Percentiles rank a stretch among this genome's conserved stretches.
These are phyloP conservation scores for Epistrophe eligans DNA, from an alignment of 2,888 invertebrate species.

Conservation along the genomic window DNA sequence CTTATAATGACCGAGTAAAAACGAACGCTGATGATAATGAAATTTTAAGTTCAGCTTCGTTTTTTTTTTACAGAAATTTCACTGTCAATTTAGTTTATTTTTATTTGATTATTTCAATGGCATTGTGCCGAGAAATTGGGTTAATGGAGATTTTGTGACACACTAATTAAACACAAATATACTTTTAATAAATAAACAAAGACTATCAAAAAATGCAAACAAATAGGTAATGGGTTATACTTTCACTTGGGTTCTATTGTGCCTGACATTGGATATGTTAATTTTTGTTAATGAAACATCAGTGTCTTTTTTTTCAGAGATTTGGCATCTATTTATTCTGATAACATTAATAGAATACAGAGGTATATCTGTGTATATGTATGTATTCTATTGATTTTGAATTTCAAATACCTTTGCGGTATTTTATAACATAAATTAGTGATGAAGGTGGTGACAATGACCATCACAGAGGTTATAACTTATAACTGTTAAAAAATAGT, in stretches of 20 bases:
- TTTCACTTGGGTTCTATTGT: slow-evolving; percentile 35
- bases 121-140: slow-evolving; percentile 50
- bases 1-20: slow-evolving; percentile 55
- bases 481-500: too few species aligned
- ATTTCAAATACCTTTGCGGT: background rate
- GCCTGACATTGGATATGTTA: slow-evolving; percentile 50
- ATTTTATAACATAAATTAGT: too few species aligned
- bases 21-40: slow-evolving; percentile 64
- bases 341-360: too few species aligned
- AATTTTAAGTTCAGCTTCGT: slow-evolving; percentile 46
- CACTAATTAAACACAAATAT: slow-evolving; percentile 47
- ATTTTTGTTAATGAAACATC: background rate
- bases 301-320: background rate
- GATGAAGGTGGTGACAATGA: too few species aligned
- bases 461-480: too few species aligned
- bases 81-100: slow-evolving; percentile 62
- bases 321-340: background rate
- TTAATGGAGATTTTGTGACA: slow-evolving; percentile 48
- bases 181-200: slow-evolving; percentile 10
- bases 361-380: background rate
- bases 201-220: background rate
- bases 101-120: slow-evolving; percentile 24
- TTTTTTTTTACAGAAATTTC: slow-evolving; percentile 43
- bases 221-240: slow-evolving; percentile 25
- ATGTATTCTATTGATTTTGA: background rate